A percentile compares a stretch with the other conserved stretches of the same genome.
Evolutionary conservation across 2,888 invertebrate genomes (phyloP).

Genomic region (Alcis repandata): DNA sequence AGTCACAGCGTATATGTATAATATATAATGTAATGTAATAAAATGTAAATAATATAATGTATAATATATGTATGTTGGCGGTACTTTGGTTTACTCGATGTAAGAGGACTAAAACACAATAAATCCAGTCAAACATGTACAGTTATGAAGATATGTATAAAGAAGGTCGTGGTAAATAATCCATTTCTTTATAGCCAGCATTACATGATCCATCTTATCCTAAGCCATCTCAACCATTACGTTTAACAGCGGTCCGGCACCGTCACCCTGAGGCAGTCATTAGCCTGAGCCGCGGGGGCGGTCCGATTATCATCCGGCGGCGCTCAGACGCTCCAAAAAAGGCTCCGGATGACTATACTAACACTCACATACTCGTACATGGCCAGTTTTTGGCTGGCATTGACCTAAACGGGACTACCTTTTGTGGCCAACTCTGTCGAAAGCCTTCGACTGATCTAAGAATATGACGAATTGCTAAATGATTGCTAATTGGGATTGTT

Average conservation of each 20-base stretch:
- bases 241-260: constrained; percentile 64
- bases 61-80: no score
- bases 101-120: no score
- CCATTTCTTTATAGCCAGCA: background rate
- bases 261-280: constrained; percentile 72
- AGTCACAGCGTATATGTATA: no score
- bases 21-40: no score
- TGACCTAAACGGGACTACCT: constrained; percentile 71
- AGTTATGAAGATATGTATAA: background rate
- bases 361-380: constrained; percentile 50
- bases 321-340: constrained; percentile 72
- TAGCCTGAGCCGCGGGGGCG: constrained; percentile 66
- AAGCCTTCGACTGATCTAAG: constrained; percentile 61
- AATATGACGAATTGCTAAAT: constrained; percentile 28
- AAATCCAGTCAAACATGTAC: no score
- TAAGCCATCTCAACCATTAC: constrained; percentile 34
- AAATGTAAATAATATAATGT: no score
- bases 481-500: constrained; percentile 18
- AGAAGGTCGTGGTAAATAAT: background rate
- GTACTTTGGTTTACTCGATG: no score
- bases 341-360: constrained; percentile 71
- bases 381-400: constrained; percentile 68
- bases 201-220: constrained; percentile 13
- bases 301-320: constrained; percentile 62
- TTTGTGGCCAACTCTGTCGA: constrained; percentile 72